Conservation (phyloP, 2,888 invertebrate species). For the Andricus curvator region DNA sequence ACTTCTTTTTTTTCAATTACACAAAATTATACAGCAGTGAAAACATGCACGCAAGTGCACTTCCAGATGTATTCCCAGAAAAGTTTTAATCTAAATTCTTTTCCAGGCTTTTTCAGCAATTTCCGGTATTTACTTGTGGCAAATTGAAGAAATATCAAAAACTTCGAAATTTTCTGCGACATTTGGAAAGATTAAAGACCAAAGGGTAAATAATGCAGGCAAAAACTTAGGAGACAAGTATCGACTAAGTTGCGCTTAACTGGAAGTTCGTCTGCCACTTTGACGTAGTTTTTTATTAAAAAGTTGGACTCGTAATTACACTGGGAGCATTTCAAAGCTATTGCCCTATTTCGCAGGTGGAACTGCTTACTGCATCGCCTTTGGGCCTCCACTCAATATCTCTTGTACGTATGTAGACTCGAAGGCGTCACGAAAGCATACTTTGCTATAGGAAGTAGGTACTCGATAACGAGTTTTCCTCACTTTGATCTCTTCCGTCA, state of each 20-base stretch:
- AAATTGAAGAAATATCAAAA: not conserved
- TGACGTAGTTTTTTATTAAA: conserved; percentile 55
- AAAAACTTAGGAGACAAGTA: conserved; percentile 4
- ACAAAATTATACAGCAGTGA: not conserved
- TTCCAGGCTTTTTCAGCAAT: not conserved
- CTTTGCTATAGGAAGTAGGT: conserved; percentile 46
- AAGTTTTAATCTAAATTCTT: not conserved
- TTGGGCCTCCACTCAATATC: conserved; percentile 36
- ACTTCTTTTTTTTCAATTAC: not conserved
- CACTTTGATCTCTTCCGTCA: conserved; percentile 47
- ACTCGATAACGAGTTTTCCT: conserved; percentile 60
- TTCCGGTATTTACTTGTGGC: not conserved
- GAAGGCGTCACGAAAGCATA: conserved; percentile 42
- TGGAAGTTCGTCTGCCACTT: not conserved
- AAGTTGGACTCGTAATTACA: conserved; percentile 58
- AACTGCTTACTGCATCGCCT: conserved; percentile 50
- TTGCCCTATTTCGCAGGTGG: conserved; percentile 62
- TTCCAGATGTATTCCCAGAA: not conserved
- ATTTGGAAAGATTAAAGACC: not conserved
- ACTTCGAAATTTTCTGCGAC: not conserved
- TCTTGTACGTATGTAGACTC: conserved; percentile 43
- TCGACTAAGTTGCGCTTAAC: not conserved
- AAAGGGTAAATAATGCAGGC: conserved; percentile 1
- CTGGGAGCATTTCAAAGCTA: conserved; percentile 43
- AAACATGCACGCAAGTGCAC: not conserved